Evolutionary conservation across 2,888 invertebrate genomes (phyloP).

Genomic region (Acronicta leporina): DNA sequence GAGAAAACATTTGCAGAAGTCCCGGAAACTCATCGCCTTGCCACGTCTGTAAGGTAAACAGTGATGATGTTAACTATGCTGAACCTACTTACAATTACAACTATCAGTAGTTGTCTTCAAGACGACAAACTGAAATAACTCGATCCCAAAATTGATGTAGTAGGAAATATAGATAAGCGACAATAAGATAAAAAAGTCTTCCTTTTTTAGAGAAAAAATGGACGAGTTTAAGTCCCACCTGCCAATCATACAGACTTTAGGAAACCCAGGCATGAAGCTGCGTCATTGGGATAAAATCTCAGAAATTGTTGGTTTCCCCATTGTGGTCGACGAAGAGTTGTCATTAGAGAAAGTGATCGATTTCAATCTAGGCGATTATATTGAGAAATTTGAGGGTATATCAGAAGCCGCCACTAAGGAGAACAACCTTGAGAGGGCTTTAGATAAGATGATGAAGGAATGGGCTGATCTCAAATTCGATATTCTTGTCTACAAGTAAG

Average conservation of each 20-base stretch:
- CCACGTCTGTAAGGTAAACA: conserved; percentile 86
- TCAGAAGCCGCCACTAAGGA: conserved; percentile 99
- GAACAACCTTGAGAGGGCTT: conserved; percentile 96
- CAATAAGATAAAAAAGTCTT: background rate
- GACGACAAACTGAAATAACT: no score
- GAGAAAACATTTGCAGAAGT: conserved; percentile 95
- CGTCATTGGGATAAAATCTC: conserved; percentile 98
- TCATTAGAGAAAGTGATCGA: conserved; percentile 96
- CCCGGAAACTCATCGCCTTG: conserved; percentile 93
- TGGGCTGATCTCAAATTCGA: conserved; percentile 95
- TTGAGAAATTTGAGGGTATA: conserved; percentile 96
- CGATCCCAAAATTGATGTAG: no score
- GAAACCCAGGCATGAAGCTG: conserved; percentile 97
- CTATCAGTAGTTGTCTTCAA: no score
- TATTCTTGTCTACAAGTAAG: conserved; percentile 92
- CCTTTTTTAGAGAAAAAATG: conserved; percentile 90
- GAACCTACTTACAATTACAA: background rate
- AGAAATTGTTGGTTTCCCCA: conserved; percentile 97
- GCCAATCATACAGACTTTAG: conserved; percentile 97
- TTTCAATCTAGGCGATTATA: conserved; percentile 96
- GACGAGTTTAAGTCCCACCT: conserved; percentile 96
- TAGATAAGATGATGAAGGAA: conserved; percentile 96
- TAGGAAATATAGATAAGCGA: no score
- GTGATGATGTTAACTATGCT: background rate
- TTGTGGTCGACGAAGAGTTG: conserved; percentile 94